Evolutionary conservation across 2,888 invertebrate genomes (phyloP), one percentile per base, ranked within the genome.

Genomic region (Nymphalis urticae): DNA sequence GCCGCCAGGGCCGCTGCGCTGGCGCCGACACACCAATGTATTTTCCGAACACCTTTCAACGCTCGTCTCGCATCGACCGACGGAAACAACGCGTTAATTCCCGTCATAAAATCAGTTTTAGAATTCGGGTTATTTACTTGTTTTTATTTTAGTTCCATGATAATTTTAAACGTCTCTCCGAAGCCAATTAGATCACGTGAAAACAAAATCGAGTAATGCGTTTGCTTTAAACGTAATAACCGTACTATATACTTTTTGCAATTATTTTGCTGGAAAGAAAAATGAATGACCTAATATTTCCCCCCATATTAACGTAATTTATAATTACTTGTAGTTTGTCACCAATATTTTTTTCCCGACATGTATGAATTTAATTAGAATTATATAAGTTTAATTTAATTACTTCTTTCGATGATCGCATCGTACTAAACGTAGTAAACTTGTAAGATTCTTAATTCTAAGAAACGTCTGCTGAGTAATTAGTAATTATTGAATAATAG

Each of bases 21-120:
- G 78, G 82, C 77, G 76, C 77, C 79, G 79, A 75, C 70, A 81
- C 85, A 81, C 77, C 85, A 73, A 85, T 88, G 88, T 91, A 89
- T 90, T 90, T 89, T 89, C 86, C 88, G 86, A 88, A 84, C 91
- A 88, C 89, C 91, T 92, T 90, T 92, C 92, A 91, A 85, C 91
- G 89, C 90, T 86, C 89, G 86, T 88, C 90, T 86, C 91, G 86
- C 90, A 90, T 89, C 91, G 86, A 86, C 88, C 89, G 90, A 88
- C 92, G 92, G 92, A 92, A 92, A 92, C 91, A 90, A 92, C 91
- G 87, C 91, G 92, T 92, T 92, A 92, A 92, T 92, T 92, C 92
- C 89, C 90, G 91, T 92, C 92, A 90, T 92, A 92, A 92, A 92
- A 92, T 92, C 92, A 87, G 86, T 90, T 92, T 92, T 91, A 92